These are phyloP conservation scores for Spialia ferax DNA, from an alignment of 2,888 invertebrate species.

Conservation along the genomic window DNA sequence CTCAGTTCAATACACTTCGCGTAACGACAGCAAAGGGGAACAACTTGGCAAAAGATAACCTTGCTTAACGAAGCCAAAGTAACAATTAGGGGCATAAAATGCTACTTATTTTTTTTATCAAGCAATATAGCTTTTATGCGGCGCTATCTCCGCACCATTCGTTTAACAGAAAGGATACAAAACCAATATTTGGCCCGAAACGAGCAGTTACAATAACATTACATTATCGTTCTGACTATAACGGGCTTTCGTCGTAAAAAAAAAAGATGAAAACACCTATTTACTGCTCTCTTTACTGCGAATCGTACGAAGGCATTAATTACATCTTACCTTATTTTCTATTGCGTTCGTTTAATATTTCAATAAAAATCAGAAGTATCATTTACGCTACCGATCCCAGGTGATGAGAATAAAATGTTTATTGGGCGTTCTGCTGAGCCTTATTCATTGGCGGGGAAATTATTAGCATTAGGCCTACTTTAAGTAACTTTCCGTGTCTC, in stretches of 20 bases:
- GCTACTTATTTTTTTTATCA: constrained; percentile 26
- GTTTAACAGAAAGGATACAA: constrained; percentile 32
- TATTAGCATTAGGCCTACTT: constrained; percentile 13
- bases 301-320: constrained; percentile 62
- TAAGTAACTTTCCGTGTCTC: constrained; percentile 25
- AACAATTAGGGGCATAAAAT: constrained; percentile 35
- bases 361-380: constrained; percentile 54
- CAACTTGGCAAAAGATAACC: constrained; percentile 40
- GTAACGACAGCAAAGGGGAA: constrained; percentile 27
- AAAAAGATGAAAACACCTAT: constrained; percentile 67
- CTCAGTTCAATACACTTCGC: constrained; percentile 31
- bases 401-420: constrained; percentile 31
- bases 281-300: constrained; percentile 67
- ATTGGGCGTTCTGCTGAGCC: constrained; percentile 19
- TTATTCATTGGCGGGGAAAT: constrained; percentile 16
- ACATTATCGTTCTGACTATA: constrained; percentile 53
- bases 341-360: constrained; percentile 55
- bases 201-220: constrained; percentile 52
- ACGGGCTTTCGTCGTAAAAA: constrained; percentile 63
- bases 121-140: constrained; percentile 32
- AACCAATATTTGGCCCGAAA: constrained; percentile 54
- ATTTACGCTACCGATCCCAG: constrained; percentile 47
- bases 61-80: constrained; percentile 35
- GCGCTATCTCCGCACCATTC: constrained; percentile 30
- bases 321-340: constrained; percentile 62